Evolutionary conservation across 2,888 invertebrate species (phyloP).

Genomic region (Amiota communis): DNA sequence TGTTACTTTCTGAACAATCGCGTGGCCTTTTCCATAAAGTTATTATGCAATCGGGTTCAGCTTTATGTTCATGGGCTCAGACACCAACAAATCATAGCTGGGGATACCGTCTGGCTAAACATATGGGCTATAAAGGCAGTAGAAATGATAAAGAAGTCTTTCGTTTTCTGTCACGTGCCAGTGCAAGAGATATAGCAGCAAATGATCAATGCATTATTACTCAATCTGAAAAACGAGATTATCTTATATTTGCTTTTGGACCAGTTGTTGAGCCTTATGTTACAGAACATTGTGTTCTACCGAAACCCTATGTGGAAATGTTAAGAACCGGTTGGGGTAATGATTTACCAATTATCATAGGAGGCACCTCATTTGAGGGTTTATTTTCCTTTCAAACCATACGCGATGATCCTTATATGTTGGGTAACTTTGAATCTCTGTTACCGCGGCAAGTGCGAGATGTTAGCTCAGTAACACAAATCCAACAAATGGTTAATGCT

Average conservation of each 20-base stretch:
- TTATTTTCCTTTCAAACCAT: slow-evolving; percentile 59
- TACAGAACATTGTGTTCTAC: slow-evolving; percentile 59
- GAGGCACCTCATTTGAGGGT: slow-evolving; percentile 69
- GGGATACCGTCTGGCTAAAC: slow-evolving; percentile 64
- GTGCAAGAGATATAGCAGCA: slow-evolving; percentile 48
- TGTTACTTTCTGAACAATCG: slow-evolving; percentile 74
- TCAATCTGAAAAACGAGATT: slow-evolving; percentile 56
- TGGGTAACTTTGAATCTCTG: slow-evolving; percentile 54
- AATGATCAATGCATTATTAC: slow-evolving; percentile 59
- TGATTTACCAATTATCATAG: slow-evolving; percentile 66
- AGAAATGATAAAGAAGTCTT: slow-evolving; percentile 66
- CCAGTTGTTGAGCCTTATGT: slow-evolving; percentile 68
- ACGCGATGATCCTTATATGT: slow-evolving; percentile 42
- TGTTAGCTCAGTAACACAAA: slow-evolving; percentile 42
- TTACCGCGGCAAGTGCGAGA: slow-evolving; percentile 60
- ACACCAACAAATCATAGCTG: slow-evolving; percentile 56
- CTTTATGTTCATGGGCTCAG: slow-evolving; percentile 64
- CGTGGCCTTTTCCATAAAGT: slow-evolving; percentile 72
- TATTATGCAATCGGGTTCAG: slow-evolving; percentile 69
- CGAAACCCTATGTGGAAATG: slow-evolving; percentile 55
- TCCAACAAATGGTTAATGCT: slow-evolving; percentile 46
- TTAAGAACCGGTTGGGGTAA: slow-evolving; percentile 66
- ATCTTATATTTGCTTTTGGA: slow-evolving; percentile 60
- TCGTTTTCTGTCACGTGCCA: slow-evolving; percentile 48
- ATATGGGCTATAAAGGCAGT: slow-evolving; percentile 68